phyloP scores from a whole-genome alignment of 2,113 vertebrate genomes.

The Solea senegalensis region DNA sequence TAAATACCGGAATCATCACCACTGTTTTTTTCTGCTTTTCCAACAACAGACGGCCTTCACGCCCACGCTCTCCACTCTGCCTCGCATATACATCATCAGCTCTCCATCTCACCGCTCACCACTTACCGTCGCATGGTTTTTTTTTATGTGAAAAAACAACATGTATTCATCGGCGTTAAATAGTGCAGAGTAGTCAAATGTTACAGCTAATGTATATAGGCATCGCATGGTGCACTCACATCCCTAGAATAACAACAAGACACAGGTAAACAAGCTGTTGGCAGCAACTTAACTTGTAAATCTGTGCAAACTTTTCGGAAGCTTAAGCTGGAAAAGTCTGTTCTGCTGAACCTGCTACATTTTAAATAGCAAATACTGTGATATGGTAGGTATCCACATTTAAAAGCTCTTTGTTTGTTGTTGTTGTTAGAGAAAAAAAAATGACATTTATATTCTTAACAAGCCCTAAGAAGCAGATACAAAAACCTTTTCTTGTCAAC shows the following conservation, averaged over 20 bases:
- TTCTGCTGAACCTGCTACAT: too few relatives aligned
- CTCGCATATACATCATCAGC: slow-evolving; percentile 16
- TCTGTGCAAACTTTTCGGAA: too few relatives aligned
- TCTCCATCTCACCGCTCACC: neutral
- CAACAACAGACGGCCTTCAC: slow-evolving; percentile 29
- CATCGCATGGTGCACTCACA: neutral
- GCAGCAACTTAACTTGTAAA: too few relatives aligned
- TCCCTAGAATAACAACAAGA: too few relatives aligned
- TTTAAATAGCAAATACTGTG: neutral
- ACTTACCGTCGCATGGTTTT: neutral
- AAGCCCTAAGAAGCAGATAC: neutral
- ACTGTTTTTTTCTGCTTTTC: slow-evolving; percentile 38
- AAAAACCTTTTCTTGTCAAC: neutral
- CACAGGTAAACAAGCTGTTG: too few relatives aligned
- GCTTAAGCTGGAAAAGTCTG: too few relatives aligned
- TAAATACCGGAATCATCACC: slow-evolving; percentile 25
- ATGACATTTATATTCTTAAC: neutral
- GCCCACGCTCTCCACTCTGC: slow-evolving; percentile 51
- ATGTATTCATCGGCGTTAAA: neutral
- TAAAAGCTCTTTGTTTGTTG: neutral
- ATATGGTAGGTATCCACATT: neutral
- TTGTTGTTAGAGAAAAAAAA: too few relatives aligned
- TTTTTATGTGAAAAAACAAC: neutral
- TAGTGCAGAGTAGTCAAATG: neutral
- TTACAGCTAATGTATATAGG: neutral